Base-by-base conservation (phyloP, 2,888 invertebrate species). In the Euphydryas editha region DNA sequence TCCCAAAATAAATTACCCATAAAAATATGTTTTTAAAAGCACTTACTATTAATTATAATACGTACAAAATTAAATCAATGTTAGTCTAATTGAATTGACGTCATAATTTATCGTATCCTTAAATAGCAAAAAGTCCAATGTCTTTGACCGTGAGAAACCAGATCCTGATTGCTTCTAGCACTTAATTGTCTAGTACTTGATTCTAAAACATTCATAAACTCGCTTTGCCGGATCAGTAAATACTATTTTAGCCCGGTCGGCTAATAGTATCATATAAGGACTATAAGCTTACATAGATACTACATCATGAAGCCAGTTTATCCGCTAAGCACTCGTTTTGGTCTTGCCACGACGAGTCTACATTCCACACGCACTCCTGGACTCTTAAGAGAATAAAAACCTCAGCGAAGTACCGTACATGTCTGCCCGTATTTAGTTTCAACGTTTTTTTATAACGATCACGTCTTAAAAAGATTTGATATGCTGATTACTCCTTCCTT, bases 361-460 rank as follows among this genome's bases (percentile, higher is more conserved):
- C 90, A 91, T 92, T 92, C 91, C 91, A 75, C 67, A 68, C 74
- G 72, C 75, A 83, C 80, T 85, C 86, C 84, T 83, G 87, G 82
- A 87, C 86, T 86, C 83, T 82, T 75, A 67, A 73, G 80, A 76
- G 80, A 84, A 85, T 86, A 87, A 86, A 85, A 84, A 83, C 80
- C 76, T 75, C 75, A 59, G 60, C 67, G 51, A 69, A 72, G 73
- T 73, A 71, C 73, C 75, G 75, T 72, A 75, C 37, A 46, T 39
- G 57, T 60, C 64, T 62, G 68, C 65, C 69, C 71, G 58, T 73
- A 71, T 70, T 68, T 69, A 71, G 72, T 60, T 71, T 59, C 71
- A 67, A 15, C 55, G n/a, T 59, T 71, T 69, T 44, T 68, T 71
- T 68, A 69, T 67, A 69, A 70, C 65, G 59, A 60, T 68, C 70